Conservation (phyloP, 2,113 vertebrate genomes). For the Osmerus eperlanus region DNA sequence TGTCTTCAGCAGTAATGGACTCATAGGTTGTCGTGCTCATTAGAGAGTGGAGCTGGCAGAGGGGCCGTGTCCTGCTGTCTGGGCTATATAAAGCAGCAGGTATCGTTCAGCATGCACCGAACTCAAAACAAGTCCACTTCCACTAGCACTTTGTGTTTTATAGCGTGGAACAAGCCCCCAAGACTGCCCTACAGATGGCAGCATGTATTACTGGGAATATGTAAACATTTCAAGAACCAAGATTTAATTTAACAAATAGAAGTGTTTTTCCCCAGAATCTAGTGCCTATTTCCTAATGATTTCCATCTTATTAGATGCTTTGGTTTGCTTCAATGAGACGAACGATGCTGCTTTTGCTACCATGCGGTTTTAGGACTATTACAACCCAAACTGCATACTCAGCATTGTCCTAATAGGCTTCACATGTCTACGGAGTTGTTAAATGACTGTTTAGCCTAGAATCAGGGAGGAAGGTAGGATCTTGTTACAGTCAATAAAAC, state of each 20-base stretch:
- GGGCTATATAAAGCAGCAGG: conserved; percentile 64
- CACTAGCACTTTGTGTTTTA: conserved; percentile 58
- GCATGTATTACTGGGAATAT: conserved; percentile 13
- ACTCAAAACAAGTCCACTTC: conserved; percentile 35
- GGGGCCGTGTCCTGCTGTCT: conserved; percentile 47
- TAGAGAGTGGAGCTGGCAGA: conserved; percentile 42
- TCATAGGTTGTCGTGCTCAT: conserved; percentile 52
- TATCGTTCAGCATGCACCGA: conserved; percentile 25
- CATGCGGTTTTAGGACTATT: too few species aligned
- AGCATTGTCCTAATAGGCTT: too few species aligned
- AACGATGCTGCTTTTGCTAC: too few species aligned
- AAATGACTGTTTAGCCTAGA: too few species aligned
- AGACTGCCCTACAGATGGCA: conserved; percentile 32
- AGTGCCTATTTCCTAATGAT: not conserved
- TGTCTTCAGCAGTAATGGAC: conserved; percentile 50
- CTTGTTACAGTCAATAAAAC: too few species aligned
- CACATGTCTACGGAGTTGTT: too few species aligned
- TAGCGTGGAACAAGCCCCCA: conserved; percentile 43
- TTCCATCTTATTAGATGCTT: too few species aligned
- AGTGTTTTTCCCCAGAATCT: not conserved
- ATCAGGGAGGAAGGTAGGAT: too few species aligned
- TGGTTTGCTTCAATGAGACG: too few species aligned
- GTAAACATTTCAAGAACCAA: not conserved
- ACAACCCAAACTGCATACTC: too few species aligned
- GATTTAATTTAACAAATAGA: not conserved